Evolutionary conservation across 2,888 invertebrate species (phyloP).

Genomic region (Toxonevra muliebris): DNA sequence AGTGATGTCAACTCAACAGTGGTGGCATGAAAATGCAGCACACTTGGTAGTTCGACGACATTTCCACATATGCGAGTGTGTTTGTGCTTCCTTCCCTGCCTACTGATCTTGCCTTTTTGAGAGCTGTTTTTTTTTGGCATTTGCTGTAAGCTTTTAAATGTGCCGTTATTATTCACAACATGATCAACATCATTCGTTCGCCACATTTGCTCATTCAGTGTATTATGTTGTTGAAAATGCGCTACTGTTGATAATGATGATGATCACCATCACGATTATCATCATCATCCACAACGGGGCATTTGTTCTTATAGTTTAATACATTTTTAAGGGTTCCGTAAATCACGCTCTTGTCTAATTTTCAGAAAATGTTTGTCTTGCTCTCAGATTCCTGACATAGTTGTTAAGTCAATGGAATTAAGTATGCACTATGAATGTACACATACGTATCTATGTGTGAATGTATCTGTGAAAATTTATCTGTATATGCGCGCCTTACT

Average conservation of each 20-base stretch:
- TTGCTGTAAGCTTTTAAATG: neutral
- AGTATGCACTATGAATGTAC: neutral
- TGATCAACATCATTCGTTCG: neutral
- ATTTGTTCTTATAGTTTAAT: conserved; percentile 29
- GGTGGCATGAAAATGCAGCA: no score
- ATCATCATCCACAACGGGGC: no score
- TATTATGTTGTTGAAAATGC: no score
- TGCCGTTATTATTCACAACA: conserved; percentile 1
- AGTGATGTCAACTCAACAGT: no score
- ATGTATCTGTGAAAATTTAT: neutral
- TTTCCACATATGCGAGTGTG: neutral
- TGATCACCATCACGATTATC: no score
- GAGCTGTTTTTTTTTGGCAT: neutral
- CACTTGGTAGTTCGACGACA: no score
- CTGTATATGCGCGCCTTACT: no score
- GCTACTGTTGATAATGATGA: no score
- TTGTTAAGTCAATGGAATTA: conserved; percentile 57
- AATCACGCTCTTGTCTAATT: conserved; percentile 65
- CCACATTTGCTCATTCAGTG: no score
- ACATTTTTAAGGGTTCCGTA: conserved; percentile 60
- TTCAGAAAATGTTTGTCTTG: conserved; percentile 46
- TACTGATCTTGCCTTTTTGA: neutral
- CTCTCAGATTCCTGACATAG: conserved; percentile 56
- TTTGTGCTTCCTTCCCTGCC: neutral
- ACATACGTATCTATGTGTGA: neutral